These are phyloP conservation scores for Crambe crambe DNA, from an alignment of 37 sponge, comb jelly and placozoan genomes.

Conservation along the genomic window DNA sequence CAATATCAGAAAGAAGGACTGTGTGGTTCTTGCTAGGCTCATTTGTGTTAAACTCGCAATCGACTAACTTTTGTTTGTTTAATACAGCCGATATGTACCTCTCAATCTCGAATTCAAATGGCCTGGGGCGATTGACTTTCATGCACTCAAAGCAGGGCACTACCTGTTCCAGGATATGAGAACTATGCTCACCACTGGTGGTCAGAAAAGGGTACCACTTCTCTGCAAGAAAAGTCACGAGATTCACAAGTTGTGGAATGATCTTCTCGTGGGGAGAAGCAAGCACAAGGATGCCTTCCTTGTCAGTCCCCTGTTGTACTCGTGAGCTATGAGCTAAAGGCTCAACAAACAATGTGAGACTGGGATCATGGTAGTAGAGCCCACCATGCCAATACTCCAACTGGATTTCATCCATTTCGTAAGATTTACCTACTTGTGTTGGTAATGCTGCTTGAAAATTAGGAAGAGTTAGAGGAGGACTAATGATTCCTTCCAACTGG, in stretches of 20 bases:
- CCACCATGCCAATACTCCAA: slow-evolving; percentile 74
- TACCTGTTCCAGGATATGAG: slow-evolving; percentile 34
- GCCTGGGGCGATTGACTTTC: slow-evolving; percentile 11
- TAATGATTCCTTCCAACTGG: too few species aligned
- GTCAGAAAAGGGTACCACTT: slow-evolving; percentile 79
- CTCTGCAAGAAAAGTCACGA: slow-evolving; percentile 35
- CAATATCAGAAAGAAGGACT: slow-evolving; percentile 46
- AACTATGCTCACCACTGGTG: too few species aligned
- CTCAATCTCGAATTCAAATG: slow-evolving; percentile 27
- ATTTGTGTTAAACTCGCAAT: slow-evolving; percentile 14
- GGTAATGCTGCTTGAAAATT: slow-evolving; percentile 13
- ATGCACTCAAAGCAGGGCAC: slow-evolving; percentile 59
- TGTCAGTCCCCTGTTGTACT: not conserved
- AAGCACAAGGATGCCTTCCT: slow-evolving; percentile 56
- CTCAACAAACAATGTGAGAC: slow-evolving; percentile 53
- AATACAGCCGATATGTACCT: slow-evolving; percentile 6
- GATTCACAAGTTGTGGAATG: slow-evolving; percentile 54
- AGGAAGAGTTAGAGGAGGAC: not conserved
- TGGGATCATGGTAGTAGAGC: slow-evolving; percentile 47
- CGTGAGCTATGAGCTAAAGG: slow-evolving; percentile 25
- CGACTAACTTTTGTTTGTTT: not conserved
- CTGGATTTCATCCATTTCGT: slow-evolving; percentile 3
- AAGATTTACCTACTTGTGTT: not conserved
- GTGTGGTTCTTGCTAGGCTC: slow-evolving; percentile 31
- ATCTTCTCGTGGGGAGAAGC: slow-evolving; percentile 28